Conservation (phyloP, 2,113 vertebrate genomes). For the Ptychochromis oligacanthus region DNA sequence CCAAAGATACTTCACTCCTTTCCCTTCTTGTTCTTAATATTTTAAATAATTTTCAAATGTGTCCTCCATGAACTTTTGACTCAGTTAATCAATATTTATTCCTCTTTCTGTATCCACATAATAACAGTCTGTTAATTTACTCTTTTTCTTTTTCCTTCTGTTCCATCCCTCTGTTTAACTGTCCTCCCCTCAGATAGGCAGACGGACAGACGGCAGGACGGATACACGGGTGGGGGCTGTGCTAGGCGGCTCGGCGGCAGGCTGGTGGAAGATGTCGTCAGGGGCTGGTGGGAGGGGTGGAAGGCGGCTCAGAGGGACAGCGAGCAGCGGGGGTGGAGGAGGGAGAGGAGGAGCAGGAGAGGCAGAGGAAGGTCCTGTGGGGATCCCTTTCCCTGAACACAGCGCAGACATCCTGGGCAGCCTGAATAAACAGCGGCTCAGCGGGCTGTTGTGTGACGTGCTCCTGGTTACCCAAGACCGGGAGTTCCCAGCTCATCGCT, state of each 20-base stretch:
- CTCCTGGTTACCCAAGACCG: slow-evolving; percentile 92
- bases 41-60: not conserved
- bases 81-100: slow-evolving; percentile 11
- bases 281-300: slow-evolving; percentile 83
- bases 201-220: slow-evolving; percentile 84
- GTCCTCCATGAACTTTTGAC: not conserved
- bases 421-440: slow-evolving; percentile 94
- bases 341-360: slow-evolving; percentile 73
- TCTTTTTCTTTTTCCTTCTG: slow-evolving; percentile 11
- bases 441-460: slow-evolving; percentile 93
- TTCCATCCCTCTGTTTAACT: slow-evolving; percentile 3
- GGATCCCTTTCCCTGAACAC: slow-evolving; percentile 98
- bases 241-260: slow-evolving; percentile 85
- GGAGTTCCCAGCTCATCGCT: slow-evolving; percentile 98
- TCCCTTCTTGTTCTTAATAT: not conserved
- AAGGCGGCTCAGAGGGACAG: slow-evolving; percentile 72
- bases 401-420: slow-evolving; percentile 95
- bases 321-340: slow-evolving; percentile 64
- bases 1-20: not conserved
- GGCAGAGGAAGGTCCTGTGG: slow-evolving; percentile 95
- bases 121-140: slow-evolving; percentile 27
- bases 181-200: slow-evolving; percentile 76
- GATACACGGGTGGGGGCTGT: slow-evolving; percentile 82
- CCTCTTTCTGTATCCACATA: slow-evolving; percentile 16
- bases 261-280: slow-evolving; percentile 89